Evolutionary conservation across 2,797 vertebrate species (phyloP), one percentile per base, ranked within the genome.

Genomic region (Limnodromus scolopaceus): DNA sequence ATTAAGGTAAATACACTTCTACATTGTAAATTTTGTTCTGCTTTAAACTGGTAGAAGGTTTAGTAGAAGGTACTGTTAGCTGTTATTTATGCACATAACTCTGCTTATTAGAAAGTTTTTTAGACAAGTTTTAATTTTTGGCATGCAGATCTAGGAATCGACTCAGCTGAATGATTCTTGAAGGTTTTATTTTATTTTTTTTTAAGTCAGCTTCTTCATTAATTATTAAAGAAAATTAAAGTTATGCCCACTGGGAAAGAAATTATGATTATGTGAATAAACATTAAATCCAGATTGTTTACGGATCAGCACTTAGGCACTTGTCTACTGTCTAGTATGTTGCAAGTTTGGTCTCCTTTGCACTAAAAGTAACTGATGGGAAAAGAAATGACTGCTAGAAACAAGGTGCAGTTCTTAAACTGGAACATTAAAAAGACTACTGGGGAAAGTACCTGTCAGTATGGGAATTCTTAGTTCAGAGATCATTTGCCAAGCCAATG

Each of bases 191-290:
- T 88, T 90, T 24, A 10, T 48, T 95, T 88, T 78, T 78, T 39
- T 27, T 81, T 32, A 79, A 71, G 13, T 39, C 60, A 63, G 4
- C 5, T 65, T 48, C 55, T 83, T 76, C 34, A 65, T 81, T 91
- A 83, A 71, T 89, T 93, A 68, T 83, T 93, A 66, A 80, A 87
- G 28, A 60, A 86, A 92, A 79, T 69, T 82, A 77, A 92, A 70
- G 7, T 64, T 74, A 53, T 45, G 6, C 10, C 53, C 22, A 48
- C 4, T 43, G 60, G 51, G 53, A 95, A 74, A 74, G 13, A 53
- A 34, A 68, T 58, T 49, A 46, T 38, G 23, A 60, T 66, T 87
- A 48, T 64, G n/a, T 74, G 39, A 89, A 61, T 34, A 86, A 82
- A 55, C 8, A 81, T 72, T 60, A 77, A 85, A 85, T 82, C 32